Conservation (phyloP, 2,113 vertebrate species). For the Heliornis fulica region DNA sequence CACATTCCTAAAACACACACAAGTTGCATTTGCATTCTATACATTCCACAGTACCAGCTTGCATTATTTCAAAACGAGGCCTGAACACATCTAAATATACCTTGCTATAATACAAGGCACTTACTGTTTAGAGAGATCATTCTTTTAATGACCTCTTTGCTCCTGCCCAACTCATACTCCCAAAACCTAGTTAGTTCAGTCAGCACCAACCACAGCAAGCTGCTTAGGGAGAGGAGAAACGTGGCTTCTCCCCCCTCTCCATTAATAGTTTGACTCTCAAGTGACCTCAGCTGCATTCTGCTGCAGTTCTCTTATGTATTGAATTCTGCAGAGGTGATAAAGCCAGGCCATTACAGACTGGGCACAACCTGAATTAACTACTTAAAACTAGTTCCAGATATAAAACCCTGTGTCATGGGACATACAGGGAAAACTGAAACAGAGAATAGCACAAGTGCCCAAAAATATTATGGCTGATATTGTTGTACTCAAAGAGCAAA, state of each 20-base stretch:
- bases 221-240: not conserved
- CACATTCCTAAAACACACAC: not conserved
- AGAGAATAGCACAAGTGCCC: not conserved
- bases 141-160: not conserved
- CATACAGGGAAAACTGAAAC: not conserved
- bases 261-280: not conserved
- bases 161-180: not conserved
- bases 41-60: not conserved
- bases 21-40: not conserved
- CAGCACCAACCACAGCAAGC: not conserved
- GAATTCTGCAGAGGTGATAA: not conserved
- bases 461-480: not conserved
- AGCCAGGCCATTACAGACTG: not conserved
- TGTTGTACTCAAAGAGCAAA: not conserved
- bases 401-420: not conserved
- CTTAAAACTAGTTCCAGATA: not conserved
- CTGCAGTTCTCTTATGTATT: not conserved
- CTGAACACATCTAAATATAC: not conserved
- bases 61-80: not conserved
- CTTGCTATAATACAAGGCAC: not conserved
- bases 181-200: not conserved
- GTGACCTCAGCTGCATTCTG: not conserved
- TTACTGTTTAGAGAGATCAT: not conserved
- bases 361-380: not conserved
- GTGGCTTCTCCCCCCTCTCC: not conserved